Evolutionary conservation across 2,113 vertebrate species (phyloP), one percentile per base, ranked within the genome.

Genomic region (Chaetops frenatus): DNA sequence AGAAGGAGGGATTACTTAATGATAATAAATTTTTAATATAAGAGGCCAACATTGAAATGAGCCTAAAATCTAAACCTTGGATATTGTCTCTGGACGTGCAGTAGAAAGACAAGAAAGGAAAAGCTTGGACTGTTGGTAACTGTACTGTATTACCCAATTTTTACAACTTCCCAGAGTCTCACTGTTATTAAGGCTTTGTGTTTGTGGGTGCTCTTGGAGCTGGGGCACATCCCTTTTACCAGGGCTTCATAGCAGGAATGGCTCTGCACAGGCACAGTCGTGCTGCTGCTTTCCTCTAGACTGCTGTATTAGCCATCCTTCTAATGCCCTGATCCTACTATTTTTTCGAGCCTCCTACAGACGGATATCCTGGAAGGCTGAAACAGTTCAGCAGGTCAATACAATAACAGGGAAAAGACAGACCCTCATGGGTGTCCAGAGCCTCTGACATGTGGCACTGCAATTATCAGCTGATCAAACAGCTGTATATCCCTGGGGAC

Each of bases 381-480:
- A 70, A 84, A 81, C 47, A 73, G 78, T 77, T 93, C 81, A 89
- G 29, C 2, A 0, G 54, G 29, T 83, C 64, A 73, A 15, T 38
- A 72, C 25, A 87, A 82, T 19, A 85, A 56, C 66, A 90, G 48
- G 64, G 40, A 66, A 93, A 93, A 87, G 53, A 90, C 84, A 94
- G 51, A 73, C 20, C 29, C 48, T 87, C 82, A 20, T 1, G 7
- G 38, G 61, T 65, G 66, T 76, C 24, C 28, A 8, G 36, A 58
- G 74, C 31, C 72, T 80, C n/a, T 86, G 93, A 86, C 0, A 3
- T 35, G 36, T 45, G 45, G 47, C 36, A 89, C 81, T 62, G 71
- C 73, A 88, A 86, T 83, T 69, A 79, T 71, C 94, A 92, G 88
- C 95, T 96, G 83, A 90, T 81, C 84, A 91, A 96, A 96, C 67